Evolutionary conservation across 2,113 vertebrate genomes (phyloP).

Genomic region (Morphnarchus princeps): DNA sequence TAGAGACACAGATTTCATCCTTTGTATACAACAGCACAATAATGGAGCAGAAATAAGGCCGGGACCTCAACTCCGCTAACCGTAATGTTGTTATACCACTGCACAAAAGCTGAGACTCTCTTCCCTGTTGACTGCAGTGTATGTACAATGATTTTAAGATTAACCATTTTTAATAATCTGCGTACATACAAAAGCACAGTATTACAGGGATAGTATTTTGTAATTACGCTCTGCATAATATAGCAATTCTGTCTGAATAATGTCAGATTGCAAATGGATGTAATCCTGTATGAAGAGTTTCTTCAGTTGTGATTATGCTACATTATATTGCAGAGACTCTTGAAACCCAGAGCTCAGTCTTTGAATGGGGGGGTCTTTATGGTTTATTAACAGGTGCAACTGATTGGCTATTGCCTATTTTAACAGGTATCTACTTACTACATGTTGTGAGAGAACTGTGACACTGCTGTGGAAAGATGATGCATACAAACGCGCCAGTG

Average conservation of each 20-base stretch:
- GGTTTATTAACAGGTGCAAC: constrained; percentile 40
- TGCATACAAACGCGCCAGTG: not conserved
- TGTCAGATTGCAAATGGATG: constrained; percentile 61
- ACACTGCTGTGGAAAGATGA: not conserved
- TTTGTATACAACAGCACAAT: not conserved
- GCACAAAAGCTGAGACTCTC: not conserved
- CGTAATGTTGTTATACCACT: not conserved
- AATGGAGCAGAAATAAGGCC: constrained; percentile 34
- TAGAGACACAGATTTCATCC: not conserved
- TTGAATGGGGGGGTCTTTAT: not conserved
- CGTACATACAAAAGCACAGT: constrained; percentile 52
- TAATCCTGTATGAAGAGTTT: constrained; percentile 60
- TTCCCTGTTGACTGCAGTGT: constrained; percentile 20
- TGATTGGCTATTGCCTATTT: constrained; percentile 10
- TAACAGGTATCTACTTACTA: not conserved
- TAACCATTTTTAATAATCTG: constrained; percentile 69
- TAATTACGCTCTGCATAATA: constrained; percentile 68
- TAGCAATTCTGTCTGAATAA: constrained; percentile 65
- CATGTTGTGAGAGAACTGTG: not conserved
- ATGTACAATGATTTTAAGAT: constrained; percentile 69
- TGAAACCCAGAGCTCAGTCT: constrained; percentile 11
- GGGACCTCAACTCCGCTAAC: not conserved
- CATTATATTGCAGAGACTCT: constrained; percentile 17
- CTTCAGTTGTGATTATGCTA: constrained; percentile 35
- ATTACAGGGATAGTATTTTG: constrained; percentile 46